phyloP scores from a whole-genome alignment of 2,888 invertebrate species.

The Apoda limacodes region DNA sequence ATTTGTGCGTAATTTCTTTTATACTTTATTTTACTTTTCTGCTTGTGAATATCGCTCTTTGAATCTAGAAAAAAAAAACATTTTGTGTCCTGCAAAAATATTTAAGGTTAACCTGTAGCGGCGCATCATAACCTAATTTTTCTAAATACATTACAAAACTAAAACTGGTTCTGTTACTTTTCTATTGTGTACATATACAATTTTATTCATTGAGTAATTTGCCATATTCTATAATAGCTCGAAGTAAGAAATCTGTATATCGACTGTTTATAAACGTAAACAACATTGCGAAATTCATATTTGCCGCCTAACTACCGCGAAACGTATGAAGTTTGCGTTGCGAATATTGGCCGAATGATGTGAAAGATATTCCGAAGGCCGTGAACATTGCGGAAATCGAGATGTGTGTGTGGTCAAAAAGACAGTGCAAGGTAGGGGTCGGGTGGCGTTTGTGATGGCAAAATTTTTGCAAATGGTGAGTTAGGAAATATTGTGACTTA shows the following conservation, averaged over 20 bases:
- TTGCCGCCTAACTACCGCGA: conserved; percentile 51
- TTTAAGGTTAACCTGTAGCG: too few relatives aligned
- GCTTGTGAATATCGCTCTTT: too few relatives aligned
- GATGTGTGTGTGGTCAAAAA: conserved; percentile 73
- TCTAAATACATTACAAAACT: too few relatives aligned
- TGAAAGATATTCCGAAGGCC: conserved; percentile 75
- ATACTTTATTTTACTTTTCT: too few relatives aligned
- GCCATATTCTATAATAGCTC: too few relatives aligned
- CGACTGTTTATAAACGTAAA: conserved; percentile 1
- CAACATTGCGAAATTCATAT: conserved; percentile 46
- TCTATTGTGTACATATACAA: too few relatives aligned
- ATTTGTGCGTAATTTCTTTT: too few relatives aligned
- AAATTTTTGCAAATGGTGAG: conserved; percentile 83
- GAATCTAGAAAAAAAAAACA: too few relatives aligned
- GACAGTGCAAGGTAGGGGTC: conserved; percentile 82
- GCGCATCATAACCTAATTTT: too few relatives aligned
- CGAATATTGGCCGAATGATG: conserved; percentile 72
- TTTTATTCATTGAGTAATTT: too few relatives aligned
- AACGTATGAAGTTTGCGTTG: conserved; percentile 69
- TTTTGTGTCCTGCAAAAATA: too few relatives aligned
- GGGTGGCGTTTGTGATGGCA: conserved; percentile 84
- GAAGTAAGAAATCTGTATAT: not conserved
- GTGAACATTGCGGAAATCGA: conserved; percentile 69
- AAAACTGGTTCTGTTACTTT: too few relatives aligned
- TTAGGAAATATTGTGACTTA: conserved; percentile 62